These are phyloP conservation scores for Podargus strigoides DNA, from an alignment of 2,797 vertebrate species.

Conservation along the genomic window DNA sequence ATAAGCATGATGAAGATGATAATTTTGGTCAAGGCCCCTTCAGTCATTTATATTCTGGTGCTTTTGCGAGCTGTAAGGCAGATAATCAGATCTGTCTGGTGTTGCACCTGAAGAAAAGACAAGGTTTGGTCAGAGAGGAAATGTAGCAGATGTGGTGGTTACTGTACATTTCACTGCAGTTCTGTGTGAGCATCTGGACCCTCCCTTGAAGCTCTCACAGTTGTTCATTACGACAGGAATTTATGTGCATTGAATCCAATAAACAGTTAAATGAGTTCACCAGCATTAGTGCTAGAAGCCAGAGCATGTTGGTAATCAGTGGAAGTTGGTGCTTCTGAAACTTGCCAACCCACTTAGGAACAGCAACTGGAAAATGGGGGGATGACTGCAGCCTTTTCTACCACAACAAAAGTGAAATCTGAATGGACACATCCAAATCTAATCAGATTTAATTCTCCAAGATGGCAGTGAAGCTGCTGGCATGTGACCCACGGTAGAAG, in stretches of 20 bases:
- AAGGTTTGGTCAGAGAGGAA: not conserved
- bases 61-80: not conserved
- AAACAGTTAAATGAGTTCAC: not conserved
- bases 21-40: not conserved
- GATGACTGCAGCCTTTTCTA: not conserved
- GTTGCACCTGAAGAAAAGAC: not conserved
- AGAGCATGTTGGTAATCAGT: not conserved
- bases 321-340: not conserved
- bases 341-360: not conserved
- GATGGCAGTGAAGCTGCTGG: not conserved
- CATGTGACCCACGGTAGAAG: accelerated
- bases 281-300: not conserved
- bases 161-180: not conserved
- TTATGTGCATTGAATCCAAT: not conserved
- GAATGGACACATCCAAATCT: accelerated
- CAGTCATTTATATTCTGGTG: not conserved
- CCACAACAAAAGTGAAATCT: not conserved
- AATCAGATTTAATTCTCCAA: not conserved
- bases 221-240: not conserved
- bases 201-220: not conserved
- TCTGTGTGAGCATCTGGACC: not conserved
- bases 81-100: not conserved
- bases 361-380: not conserved
- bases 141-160: not conserved
- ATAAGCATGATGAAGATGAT: not conserved